Evolutionary conservation across 2,113 vertebrate genomes (phyloP).

Genomic region (Emydocephalus ijimae): DNA sequence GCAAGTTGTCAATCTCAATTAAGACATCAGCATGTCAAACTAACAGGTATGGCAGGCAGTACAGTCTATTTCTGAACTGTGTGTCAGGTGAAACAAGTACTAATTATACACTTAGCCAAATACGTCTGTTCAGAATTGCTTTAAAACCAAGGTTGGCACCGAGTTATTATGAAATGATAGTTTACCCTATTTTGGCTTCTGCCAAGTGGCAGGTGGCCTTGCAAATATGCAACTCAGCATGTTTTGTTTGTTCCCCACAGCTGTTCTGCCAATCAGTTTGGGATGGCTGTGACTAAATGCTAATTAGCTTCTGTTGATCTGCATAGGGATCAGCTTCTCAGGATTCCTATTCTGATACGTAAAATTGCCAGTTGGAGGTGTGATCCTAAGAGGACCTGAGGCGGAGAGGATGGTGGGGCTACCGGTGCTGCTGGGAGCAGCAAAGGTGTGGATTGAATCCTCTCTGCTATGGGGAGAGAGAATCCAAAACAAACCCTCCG

Average conservation of each 20-base stretch:
- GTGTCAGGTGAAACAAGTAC: constrained; percentile 78
- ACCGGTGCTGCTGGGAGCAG: neutral
- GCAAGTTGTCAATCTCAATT: constrained; percentile 77
- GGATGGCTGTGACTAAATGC: constrained; percentile 81
- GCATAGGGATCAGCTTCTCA: constrained; percentile 78
- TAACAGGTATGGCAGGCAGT: constrained; percentile 68
- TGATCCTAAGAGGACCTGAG: constrained; percentile 75
- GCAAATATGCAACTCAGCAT: constrained; percentile 80
- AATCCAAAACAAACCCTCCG: constrained; percentile 42
- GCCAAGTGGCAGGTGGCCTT: constrained; percentile 81
- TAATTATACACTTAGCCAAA: constrained; percentile 74
- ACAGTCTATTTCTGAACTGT: constrained; percentile 68
- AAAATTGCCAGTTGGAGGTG: constrained; percentile 77
- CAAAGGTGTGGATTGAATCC: neutral
- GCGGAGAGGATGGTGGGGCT: constrained; percentile 4
- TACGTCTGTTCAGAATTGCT: constrained; percentile 67
- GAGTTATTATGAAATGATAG: constrained; percentile 69
- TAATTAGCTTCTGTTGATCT: constrained; percentile 86
- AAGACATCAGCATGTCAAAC: constrained; percentile 71
- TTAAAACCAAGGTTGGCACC: constrained; percentile 69
- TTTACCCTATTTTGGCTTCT: constrained; percentile 75
- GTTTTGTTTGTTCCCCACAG: constrained; percentile 80
- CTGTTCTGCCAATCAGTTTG: constrained; percentile 81
- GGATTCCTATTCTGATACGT: constrained; percentile 78
- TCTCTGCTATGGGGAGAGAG: neutral